Evolutionary conservation across 2,113 vertebrate species (phyloP), one percentile per base, ranked within the genome.

Genomic region (Jaculus jaculus): DNA sequence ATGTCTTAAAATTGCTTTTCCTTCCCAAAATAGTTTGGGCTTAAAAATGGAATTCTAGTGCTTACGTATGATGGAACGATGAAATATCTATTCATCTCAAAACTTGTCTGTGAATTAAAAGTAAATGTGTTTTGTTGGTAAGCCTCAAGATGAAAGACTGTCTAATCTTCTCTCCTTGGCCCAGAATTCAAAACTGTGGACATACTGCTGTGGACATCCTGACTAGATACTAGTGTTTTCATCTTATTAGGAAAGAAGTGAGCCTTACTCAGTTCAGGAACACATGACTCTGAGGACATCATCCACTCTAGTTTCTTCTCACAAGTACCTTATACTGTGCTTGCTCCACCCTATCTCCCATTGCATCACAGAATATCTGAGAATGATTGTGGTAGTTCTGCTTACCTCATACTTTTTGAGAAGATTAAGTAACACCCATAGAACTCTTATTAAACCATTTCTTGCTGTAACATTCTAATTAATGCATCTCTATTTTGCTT

Each of bases 1-100:
- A 42, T 83, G 42, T 88, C 79, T 77, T 92, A 30, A 91, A 84
- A 95, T 92, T 63, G 71, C 86, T 92, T 95, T 26, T 87, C 28
- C 65, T 91, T 87, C 89, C 61, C 12, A 15, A 93, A 92, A 61
- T 93, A 85, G 39, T 66, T 88, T 90, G 94, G 74, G 3, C 11
- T 83, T 90, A 66, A 69, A 65, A 90, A 92, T 6, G 39, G n/a
- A 92, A 80, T 93, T 93, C 37, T 23, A 51, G 24, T 84, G 83
- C 20, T 85, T 92, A n/a, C n/a, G n/a, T n/a, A 89, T 84, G 34
- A 61, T 11, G 89, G 30, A 79, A 3, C 51, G 61, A 72, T 75
- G 26, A 32, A 23, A 26, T 61, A 82, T 73, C 32, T 26, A n/a
- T 65, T 93, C 20, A 93, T 74, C 16, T 20, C 42, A 73, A 32